Percentiles rank a stretch among this genome's conserved stretches.
phyloP scores from a whole-genome alignment of 1,140 invertebrate genomes.

The Procambarus clarkii region DNA sequence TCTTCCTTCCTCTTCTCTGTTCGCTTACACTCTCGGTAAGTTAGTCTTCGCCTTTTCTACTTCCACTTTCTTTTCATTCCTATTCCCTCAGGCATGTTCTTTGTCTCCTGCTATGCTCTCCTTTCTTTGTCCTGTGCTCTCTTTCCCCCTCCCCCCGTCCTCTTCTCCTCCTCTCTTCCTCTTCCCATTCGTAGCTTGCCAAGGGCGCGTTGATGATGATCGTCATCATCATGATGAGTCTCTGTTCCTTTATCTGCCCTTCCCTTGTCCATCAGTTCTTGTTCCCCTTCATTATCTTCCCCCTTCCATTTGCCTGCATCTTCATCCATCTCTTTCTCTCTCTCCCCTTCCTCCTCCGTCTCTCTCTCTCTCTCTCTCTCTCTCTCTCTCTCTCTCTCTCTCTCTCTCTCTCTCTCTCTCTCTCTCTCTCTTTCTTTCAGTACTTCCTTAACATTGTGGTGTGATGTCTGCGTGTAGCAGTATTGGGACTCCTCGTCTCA shows the following conservation, averaged over 20 bases:
- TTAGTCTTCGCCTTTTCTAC: background rate
- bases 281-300: background rate
- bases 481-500: no score
- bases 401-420: background rate
- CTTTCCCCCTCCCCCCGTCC: background rate
- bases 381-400: background rate
- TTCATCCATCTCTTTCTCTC: no score
- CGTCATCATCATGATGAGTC: background rate
- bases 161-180: no score
- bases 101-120: background rate
- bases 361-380: background rate
- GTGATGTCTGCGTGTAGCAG: no score
- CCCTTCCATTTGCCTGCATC: background rate
- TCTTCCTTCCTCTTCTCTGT: background rate
- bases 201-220: background rate
- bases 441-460: no score
- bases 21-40: background rate
- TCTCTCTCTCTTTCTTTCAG: background rate
- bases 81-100: background rate
- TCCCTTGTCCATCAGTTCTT: background rate
- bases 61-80: background rate
- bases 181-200: background rate
- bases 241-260: background rate
- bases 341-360: background rate
- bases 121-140: background rate